These are phyloP conservation scores for Elysia crispata DNA, from an alignment of 2,888 invertebrate genomes.

Conservation along the genomic window DNA sequence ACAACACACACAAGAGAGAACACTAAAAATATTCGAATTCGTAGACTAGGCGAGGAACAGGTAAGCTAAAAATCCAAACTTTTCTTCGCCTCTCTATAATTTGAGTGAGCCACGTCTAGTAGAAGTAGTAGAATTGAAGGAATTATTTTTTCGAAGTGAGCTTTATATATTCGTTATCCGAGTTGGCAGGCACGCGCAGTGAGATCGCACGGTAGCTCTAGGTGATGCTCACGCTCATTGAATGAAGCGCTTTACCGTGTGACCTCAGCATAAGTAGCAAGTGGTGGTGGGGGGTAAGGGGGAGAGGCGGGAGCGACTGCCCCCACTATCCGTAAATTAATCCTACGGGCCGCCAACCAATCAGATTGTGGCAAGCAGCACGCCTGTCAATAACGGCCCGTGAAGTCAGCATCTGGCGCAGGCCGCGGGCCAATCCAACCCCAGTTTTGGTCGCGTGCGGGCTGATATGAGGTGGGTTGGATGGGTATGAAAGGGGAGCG, in stretches of 20 bases:
- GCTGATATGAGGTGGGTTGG: no score
- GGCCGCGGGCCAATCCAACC: slow-evolving; percentile 51
- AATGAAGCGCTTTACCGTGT: slow-evolving; percentile 56
- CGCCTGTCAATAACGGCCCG: slow-evolving; percentile 51
- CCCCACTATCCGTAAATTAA: slow-evolving; percentile 52
- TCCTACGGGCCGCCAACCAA: slow-evolving; percentile 56
- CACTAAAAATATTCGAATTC: slow-evolving; percentile 33
- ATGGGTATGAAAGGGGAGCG: no score
- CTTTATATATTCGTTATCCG: slow-evolving; percentile 17
- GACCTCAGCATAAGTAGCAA: slow-evolving; percentile 62
- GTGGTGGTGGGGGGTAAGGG: no score
- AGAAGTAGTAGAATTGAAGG: neutral
- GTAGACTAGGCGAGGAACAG: slow-evolving; percentile 22
- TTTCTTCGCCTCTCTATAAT: slow-evolving; percentile 22
- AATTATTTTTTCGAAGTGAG: neutral
- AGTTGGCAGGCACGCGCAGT: slow-evolving; percentile 39
- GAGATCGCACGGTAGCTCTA: slow-evolving; percentile 37
- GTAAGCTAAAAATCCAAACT: slow-evolving; percentile 46
- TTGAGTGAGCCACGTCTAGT: neutral
- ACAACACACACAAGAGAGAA: slow-evolving; percentile 44
- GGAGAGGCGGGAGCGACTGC: slow-evolving; percentile 45
- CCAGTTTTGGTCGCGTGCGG: neutral
- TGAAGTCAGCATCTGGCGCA: slow-evolving; percentile 47
- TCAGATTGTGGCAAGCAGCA: slow-evolving; percentile 51
- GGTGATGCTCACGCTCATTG: slow-evolving; percentile 43